Evolutionary conservation across 2,888 invertebrate genomes (phyloP).

Genomic region (Tetrapedia diversipes): DNA sequence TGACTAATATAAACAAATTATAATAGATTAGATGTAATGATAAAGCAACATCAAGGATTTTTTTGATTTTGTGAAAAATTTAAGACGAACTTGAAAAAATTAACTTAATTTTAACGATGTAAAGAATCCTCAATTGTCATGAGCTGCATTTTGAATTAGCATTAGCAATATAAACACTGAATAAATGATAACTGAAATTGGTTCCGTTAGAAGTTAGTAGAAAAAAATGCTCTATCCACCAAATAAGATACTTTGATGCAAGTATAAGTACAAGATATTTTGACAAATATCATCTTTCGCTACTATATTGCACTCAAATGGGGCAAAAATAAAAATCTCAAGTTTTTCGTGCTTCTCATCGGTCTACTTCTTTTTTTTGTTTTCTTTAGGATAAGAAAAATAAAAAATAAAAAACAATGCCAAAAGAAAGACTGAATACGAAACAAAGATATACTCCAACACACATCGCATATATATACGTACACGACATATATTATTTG

Average conservation of each 20-base stretch:
- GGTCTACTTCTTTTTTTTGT: neutral
- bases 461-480: too few relatives aligned
- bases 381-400: too few relatives aligned
- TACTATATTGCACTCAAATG: neutral
- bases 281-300: neutral
- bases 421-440: neutral
- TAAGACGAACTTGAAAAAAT: neutral
- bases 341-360: neutral
- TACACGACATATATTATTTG: too few relatives aligned
- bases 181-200: neutral
- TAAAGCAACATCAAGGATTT: neutral
- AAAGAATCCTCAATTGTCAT: too few relatives aligned
- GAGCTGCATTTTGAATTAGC: too few relatives aligned
- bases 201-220: neutral
- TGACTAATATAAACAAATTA: too few relatives aligned
- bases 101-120: too few relatives aligned
- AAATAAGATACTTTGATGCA: too few relatives aligned
- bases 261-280: neutral
- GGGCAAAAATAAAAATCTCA: neutral
- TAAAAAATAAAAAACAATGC: neutral
- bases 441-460: slow-evolving; percentile 16
- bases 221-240: neutral
- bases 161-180: neutral
- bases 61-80: neutral
- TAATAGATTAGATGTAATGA: neutral